Evolutionary conservation across 1,140 invertebrate species (phyloP), one percentile per base, ranked within the genome.

Genomic region (Heliothis virescens): DNA sequence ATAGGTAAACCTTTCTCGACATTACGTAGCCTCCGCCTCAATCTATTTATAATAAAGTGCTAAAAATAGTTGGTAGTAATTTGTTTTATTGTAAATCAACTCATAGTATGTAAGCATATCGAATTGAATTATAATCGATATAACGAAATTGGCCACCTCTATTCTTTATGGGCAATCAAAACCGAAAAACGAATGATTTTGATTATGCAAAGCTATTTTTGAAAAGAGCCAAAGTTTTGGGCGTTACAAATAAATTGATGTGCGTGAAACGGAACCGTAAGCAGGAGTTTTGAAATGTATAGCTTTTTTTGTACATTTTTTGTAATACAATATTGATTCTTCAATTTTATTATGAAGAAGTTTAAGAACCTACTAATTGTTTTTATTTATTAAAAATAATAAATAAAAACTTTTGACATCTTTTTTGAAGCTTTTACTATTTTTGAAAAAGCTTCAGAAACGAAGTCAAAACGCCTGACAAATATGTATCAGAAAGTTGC

Each of bases 141-240:
- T 60, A 60, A 1, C 55, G 13, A 48, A 74, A 74, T 60, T 55
- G 72, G 47, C 74, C 74, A 76, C 47, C 74, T 65, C 74, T 76
- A 76, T 76, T 76, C 21, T 10, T 18, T 55, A 65, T 65, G 59
- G 73, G 60, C 74, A 76, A 76, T 65, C 59, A 47, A 26, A 76
- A 65, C 53, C 10, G 74, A 26, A 65, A 65, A 76, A 76, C 47
- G 57, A 75, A 75, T 62, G 81, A 87, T 85, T 89, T 83, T 84
- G 75, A 81, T 41, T 85, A 87, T 89, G 85, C 85, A 86, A 87
- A 86, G 83, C 72, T 83, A 48, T 60, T 67, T 67, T 67, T 83
- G 81, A 88, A 84, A 53, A 71, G n/a, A 71, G 67, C 48, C 11
- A 52, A 41, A 29, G 18, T 71, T 63, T 65, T 83, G 83, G 82